Evolutionary conservation across 37 sponge, comb jelly and placozoan species (phyloP).

Genomic region (Diacarnus erythraeanus): DNA sequence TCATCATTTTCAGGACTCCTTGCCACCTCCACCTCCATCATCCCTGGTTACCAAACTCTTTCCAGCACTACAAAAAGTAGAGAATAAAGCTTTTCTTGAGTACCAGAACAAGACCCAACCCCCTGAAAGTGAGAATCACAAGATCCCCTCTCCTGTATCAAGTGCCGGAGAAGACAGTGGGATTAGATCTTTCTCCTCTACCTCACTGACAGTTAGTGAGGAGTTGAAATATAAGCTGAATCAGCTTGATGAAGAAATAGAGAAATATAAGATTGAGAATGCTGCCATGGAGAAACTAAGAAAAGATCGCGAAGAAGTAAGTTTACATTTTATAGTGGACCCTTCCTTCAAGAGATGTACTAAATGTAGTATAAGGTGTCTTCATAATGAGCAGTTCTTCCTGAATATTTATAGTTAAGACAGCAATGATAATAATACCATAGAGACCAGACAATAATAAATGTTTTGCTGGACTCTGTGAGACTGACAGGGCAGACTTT

Average conservation of each 20-base stretch:
- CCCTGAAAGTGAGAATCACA: too few species aligned
- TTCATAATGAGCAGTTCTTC: too few species aligned
- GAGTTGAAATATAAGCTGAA: constrained; percentile 57
- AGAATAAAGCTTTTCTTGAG: not conserved
- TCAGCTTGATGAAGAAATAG: constrained; percentile 81
- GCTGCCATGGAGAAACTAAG: constrained; percentile 56
- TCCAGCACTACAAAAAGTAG: constrained; percentile 39
- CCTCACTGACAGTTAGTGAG: constrained; percentile 2
- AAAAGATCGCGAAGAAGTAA: constrained; percentile 75
- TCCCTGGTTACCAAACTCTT: constrained; percentile 72
- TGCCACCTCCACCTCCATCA: constrained; percentile 51
- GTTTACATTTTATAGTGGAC: not conserved
- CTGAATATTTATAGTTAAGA: too few species aligned
- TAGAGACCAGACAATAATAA: too few species aligned
- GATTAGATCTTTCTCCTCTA: constrained; percentile 3
- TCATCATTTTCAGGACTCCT: not conserved
- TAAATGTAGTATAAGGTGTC: too few species aligned
- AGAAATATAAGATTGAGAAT: constrained; percentile 59
- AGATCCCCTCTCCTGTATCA: constrained; percentile 10
- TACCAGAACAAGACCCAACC: too few species aligned
- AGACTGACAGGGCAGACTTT: too few species aligned
- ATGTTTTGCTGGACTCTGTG: too few species aligned
- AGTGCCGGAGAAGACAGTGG: constrained; percentile 25
- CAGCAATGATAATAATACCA: too few species aligned
- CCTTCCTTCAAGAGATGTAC: too few species aligned